These are phyloP conservation scores for Abrostola triplasia DNA, from an alignment of 2,888 invertebrate species.

Conservation along the genomic window DNA sequence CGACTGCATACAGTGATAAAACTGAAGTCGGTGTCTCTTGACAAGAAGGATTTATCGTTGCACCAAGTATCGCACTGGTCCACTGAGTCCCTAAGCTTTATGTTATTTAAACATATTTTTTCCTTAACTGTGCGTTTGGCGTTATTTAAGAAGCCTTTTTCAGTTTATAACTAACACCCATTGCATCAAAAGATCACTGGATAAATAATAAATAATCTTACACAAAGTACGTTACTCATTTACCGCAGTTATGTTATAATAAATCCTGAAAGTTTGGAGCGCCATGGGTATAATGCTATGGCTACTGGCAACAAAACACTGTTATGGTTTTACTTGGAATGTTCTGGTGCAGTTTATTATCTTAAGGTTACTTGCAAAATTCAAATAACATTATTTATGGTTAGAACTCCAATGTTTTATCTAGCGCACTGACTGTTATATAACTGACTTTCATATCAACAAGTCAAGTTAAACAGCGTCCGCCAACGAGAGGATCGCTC, in stretches of 20 bases:
- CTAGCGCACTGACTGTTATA: background rate
- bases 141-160: background rate
- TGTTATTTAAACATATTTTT: conserved; percentile 19
- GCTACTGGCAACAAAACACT: background rate
- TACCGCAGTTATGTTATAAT: conserved; percentile 11
- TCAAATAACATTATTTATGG: background rate
- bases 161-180: background rate
- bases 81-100: conserved; percentile 45
- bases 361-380: background rate
- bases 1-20: conserved; percentile 77
- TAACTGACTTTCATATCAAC: conserved; percentile 42
- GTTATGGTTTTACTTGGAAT: conserved; percentile 2
- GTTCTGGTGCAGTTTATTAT: conserved; percentile 7
- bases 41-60: conserved; percentile 73
- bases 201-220: background rate
- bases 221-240: background rate
- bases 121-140: background rate
- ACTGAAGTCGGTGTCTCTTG: conserved; percentile 67
- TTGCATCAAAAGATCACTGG: background rate
- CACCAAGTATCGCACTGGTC: conserved; percentile 58
- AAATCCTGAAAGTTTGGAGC: conserved; percentile 18
- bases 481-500: conserved; percentile 34
- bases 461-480: conserved; percentile 41
- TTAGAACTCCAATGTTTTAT: background rate
- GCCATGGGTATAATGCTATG: background rate